phyloP scores from a whole-genome alignment of 2,888 invertebrate species.

The Dioctria linearis region DNA sequence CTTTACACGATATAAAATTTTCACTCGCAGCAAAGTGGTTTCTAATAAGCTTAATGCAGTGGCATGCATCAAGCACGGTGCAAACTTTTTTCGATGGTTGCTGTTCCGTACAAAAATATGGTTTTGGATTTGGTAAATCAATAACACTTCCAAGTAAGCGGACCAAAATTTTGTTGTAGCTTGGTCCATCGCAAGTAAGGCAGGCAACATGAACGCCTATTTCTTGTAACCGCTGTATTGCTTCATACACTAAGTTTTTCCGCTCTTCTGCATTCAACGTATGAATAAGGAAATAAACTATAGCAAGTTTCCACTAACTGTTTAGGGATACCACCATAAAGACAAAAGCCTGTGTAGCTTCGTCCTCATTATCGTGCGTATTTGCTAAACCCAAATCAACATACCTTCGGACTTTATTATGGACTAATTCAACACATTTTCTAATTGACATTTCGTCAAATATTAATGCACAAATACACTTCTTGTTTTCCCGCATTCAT shows the following conservation, averaged over 20 bases:
- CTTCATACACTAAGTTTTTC: not conserved
- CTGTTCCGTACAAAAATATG: not conserved
- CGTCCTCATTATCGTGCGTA: too few species aligned
- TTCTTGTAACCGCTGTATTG: not conserved
- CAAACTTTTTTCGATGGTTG: not conserved
- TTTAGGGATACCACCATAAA: too few species aligned
- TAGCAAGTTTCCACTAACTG: not conserved
- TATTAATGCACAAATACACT: not conserved
- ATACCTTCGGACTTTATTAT: not conserved
- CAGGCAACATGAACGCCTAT: not conserved
- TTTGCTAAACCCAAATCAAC: too few species aligned
- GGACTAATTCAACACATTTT: not conserved
- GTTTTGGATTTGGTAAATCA: not conserved
- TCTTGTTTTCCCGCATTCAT: not conserved
- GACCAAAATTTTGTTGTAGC: not conserved
- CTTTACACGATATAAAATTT: not conserved
- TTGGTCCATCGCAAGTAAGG: constrained; percentile 3
- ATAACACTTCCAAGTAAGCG: not conserved
- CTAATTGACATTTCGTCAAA: not conserved
- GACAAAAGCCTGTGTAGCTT: too few species aligned
- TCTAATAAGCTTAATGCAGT: not conserved
- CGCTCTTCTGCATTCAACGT: not conserved
- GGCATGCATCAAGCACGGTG: not conserved
- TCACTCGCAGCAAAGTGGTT: not conserved
- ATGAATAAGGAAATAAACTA: constrained; percentile 1